phyloP scores from a whole-genome alignment of 2,888 invertebrate species.

The Lepidochrysops patricia region DNA sequence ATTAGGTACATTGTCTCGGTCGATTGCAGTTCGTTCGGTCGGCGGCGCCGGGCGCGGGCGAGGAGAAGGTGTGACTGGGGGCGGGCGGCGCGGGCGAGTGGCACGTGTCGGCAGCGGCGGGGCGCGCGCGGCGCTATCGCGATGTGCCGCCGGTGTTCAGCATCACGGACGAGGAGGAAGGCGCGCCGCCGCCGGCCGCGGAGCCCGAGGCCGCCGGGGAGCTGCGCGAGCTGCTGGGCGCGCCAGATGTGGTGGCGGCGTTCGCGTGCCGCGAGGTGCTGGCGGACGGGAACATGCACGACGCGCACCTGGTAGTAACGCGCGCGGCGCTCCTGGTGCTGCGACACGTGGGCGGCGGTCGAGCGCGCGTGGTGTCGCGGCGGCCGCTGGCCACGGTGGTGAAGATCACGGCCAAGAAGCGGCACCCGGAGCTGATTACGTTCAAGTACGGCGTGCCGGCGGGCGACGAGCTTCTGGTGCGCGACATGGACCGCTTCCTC shows the following conservation, averaged over 20 bases:
- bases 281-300: constrained; percentile 90
- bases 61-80: constrained; percentile 87
- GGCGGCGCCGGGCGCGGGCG: constrained; percentile 77
- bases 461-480: constrained; percentile 85
- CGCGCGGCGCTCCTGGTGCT: constrained; percentile 86
- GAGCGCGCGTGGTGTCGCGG: constrained; percentile 89
- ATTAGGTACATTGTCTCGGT: constrained; percentile 2
- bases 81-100: constrained; percentile 40
- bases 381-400: constrained; percentile 93
- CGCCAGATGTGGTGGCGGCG: constrained; percentile 85
- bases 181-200: constrained; percentile 44
- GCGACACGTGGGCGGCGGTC: constrained; percentile 84
- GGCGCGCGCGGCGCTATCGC: constrained; percentile 91
- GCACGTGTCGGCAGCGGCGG: constrained; percentile 51
- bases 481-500: constrained; percentile 92
- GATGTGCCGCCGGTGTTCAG: constrained; percentile 95
- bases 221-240: constrained; percentile 50
- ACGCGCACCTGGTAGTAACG: constrained; percentile 91
- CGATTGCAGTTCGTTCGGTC: constrained; percentile 84
- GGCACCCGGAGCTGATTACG: constrained; percentile 95
- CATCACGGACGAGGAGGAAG: constrained; percentile 87
- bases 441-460: constrained; percentile 95
- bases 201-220: constrained; percentile 59
- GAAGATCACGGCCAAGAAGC: constrained; percentile 97
- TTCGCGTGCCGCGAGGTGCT: constrained; percentile 95